Evolutionary conservation across 2,113 vertebrate genomes (phyloP).

Genomic region (Sinosuthora webbiana): DNA sequence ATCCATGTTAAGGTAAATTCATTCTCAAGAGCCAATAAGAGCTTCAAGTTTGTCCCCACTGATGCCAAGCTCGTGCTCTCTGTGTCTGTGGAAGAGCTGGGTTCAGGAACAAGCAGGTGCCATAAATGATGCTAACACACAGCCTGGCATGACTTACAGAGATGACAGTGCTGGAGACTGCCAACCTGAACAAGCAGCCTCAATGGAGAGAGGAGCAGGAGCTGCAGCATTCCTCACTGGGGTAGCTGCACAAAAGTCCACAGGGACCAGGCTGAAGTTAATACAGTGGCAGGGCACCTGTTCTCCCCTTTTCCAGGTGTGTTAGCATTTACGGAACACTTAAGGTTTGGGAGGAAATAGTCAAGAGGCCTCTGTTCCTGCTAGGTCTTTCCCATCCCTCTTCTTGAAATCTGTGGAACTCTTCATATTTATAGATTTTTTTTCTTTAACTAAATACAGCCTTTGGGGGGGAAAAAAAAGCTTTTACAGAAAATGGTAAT

Average conservation of each 20-base stretch:
- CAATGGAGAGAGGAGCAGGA: not conserved
- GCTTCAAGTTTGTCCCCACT: not conserved
- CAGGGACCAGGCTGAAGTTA: not conserved
- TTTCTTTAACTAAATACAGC: not conserved
- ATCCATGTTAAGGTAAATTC: slow-evolving; percentile 26
- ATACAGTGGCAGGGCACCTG: not conserved
- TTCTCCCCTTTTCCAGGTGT: not conserved
- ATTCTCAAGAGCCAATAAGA: not conserved
- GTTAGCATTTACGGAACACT: not conserved
- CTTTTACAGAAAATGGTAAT: not conserved
- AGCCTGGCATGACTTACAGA: not conserved
- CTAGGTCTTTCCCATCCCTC: not conserved
- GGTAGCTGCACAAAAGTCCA: not conserved
- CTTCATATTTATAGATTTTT: not conserved
- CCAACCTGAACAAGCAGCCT: not conserved
- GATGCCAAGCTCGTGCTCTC: not conserved
- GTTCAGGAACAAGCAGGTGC: not conserved
- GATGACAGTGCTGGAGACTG: not conserved
- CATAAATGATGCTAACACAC: not conserved
- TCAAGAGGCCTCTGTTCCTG: not conserved
- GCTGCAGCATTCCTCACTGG: not conserved
- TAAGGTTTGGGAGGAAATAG: not conserved
- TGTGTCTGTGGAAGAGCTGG: not conserved
- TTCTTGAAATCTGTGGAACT: not conserved
- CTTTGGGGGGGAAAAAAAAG: too few species aligned